Conservation (phyloP, 2,113 vertebrate genomes). For the Panurus biarmicus region DNA sequence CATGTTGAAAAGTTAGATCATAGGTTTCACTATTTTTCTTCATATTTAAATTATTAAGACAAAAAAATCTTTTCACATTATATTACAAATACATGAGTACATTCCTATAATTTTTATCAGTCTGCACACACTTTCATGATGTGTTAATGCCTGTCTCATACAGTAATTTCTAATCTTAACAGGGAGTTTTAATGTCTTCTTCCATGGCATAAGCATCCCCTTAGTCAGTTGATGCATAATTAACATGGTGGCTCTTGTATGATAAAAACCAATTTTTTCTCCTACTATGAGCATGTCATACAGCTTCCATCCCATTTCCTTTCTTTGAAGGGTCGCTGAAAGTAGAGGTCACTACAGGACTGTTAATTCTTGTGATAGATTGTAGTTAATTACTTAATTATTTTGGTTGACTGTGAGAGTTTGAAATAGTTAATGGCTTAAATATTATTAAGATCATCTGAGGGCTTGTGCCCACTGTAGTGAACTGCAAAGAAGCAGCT, state of each 20-base stretch:
- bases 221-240: not conserved
- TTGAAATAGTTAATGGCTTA: not conserved
- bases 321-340: not conserved
- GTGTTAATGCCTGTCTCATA: not conserved
- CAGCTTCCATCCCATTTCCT: not conserved
- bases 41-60: not conserved
- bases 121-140: not conserved
- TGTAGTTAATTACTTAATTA: not conserved
- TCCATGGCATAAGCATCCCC: not conserved
- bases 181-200: not conserved
- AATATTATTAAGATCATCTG: not conserved
- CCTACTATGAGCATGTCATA: not conserved
- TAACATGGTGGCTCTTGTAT: not conserved
- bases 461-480: not conserved
- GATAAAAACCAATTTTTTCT: not conserved
- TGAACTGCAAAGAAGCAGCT: not conserved
- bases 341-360: not conserved
- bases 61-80: not conserved
- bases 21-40: not conserved
- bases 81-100: not conserved
- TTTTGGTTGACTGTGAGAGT: not conserved
- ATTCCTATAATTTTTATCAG: not conserved
- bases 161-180: not conserved
- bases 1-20: not conserved
- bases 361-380: not conserved